Evolutionary conservation across 2,113 vertebrate genomes (phyloP).

Genomic region (Chlorodrepanis virens): DNA sequence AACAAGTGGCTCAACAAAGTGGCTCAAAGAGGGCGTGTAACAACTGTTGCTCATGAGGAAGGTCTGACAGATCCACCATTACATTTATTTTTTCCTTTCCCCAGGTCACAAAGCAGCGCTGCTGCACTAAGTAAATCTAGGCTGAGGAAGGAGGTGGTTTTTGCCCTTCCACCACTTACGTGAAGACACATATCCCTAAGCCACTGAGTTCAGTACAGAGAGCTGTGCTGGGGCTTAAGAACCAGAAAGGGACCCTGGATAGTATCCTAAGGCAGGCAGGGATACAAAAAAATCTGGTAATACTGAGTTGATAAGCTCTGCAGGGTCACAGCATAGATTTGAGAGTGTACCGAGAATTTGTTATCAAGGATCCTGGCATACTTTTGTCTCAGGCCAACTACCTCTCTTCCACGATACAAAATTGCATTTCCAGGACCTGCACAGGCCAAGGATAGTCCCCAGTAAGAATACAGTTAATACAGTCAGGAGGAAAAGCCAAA

Average conservation of each 20-base stretch:
- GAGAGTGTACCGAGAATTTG: accelerated
- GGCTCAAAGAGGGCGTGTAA: not conserved
- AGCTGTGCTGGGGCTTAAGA: not conserved
- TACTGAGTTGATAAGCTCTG: not conserved
- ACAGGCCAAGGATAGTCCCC: not conserved
- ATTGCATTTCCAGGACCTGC: not conserved
- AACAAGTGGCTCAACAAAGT: not conserved
- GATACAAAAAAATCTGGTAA: not conserved
- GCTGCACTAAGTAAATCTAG: not conserved
- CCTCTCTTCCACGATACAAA: not conserved
- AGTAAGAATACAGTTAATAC: not conserved
- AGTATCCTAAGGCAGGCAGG: not conserved
- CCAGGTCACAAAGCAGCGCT: not conserved
- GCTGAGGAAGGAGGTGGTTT: not conserved
- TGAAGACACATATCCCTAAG: not conserved
- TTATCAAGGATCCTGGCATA: not conserved
- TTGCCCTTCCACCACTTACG: not conserved
- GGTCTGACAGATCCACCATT: not conserved
- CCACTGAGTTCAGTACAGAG: not conserved
- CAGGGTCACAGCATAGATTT: not conserved
- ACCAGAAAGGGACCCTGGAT: not conserved
- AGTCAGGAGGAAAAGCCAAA: not conserved
- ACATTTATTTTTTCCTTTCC: not conserved
- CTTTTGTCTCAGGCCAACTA: not conserved
- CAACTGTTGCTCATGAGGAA: not conserved